Evolutionary conservation across 1,140 invertebrate species (phyloP).

Genomic region (Orius insidiosus): DNA sequence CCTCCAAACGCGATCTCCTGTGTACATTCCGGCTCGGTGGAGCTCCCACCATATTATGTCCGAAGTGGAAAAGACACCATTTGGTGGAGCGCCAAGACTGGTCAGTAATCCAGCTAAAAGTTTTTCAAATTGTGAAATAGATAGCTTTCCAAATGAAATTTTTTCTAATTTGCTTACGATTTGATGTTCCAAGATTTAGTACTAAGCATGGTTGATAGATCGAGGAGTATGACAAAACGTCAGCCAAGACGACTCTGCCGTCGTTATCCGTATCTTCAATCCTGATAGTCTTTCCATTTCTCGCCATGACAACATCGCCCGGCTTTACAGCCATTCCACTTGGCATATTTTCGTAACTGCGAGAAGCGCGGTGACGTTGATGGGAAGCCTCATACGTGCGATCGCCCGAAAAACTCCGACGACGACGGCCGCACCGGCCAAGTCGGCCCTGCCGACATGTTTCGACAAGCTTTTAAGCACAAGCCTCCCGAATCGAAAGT

Average conservation of each 20-base stretch:
- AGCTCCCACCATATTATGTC: conserved; percentile 28
- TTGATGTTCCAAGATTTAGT: conserved; percentile 51
- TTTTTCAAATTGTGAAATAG: too few species aligned
- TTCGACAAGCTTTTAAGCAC: conserved; percentile 49
- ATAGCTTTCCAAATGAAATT: too few species aligned
- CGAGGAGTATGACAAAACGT: conserved; percentile 66
- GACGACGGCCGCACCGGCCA: conserved; percentile 65
- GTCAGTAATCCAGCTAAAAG: conserved; percentile 23
- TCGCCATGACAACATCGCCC: conserved; percentile 62
- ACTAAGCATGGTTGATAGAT: conserved; percentile 43
- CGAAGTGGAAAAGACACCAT: conserved; percentile 38
- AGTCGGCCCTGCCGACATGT: conserved; percentile 64
- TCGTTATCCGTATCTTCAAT: conserved; percentile 82
- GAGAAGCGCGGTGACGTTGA: conserved; percentile 51
- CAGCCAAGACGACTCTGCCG: conserved; percentile 69
- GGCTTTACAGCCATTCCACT: conserved; percentile 67
- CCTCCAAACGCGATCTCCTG: conserved; percentile 44
- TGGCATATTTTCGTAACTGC: conserved; percentile 77
- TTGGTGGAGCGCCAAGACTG: conserved; percentile 34
- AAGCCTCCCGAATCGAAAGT: conserved; percentile 82
- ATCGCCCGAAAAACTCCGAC: conserved; percentile 48
- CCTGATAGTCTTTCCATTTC: conserved; percentile 70
- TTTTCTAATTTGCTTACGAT: too few species aligned
- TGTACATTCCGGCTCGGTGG: conserved; percentile 29
- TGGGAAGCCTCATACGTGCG: conserved; percentile 45